Evolutionary conservation across 2,888 invertebrate species (phyloP).

Genomic region (Malthinus flaveolus): DNA sequence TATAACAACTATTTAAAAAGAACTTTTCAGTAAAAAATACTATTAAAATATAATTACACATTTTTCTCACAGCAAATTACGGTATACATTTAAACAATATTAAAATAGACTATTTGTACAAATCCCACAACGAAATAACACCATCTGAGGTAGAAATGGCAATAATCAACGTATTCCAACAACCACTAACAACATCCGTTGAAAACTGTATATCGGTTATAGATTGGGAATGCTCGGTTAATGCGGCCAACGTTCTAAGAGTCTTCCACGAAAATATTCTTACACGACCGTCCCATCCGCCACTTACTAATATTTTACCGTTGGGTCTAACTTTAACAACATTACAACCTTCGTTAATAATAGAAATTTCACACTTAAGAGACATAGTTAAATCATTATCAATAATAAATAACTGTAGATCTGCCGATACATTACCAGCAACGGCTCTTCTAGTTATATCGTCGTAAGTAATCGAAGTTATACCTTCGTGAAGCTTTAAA

Average conservation of each 20-base stretch:
- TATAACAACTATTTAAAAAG: too few species aligned
- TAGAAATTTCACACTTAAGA: constrained; percentile 63
- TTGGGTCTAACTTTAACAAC: constrained; percentile 69
- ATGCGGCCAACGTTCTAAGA: constrained; percentile 69
- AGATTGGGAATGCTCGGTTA: constrained; percentile 72
- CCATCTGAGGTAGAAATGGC: constrained; percentile 77
- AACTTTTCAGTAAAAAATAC: too few species aligned
- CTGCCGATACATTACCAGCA: constrained; percentile 66
- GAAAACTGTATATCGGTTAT: constrained; percentile 76
- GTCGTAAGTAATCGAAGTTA: constrained; percentile 75
- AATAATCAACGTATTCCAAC: constrained; percentile 77
- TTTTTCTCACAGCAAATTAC: too few species aligned
- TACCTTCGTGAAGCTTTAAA: constrained; percentile 64
- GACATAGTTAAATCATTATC: constrained; percentile 60
- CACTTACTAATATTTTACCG: constrained; percentile 72
- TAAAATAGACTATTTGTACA: constrained; percentile 68
- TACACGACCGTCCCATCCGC: constrained; percentile 77
- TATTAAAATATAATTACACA: too few species aligned
- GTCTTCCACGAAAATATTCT: constrained; percentile 80
- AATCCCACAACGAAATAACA: constrained; percentile 77
- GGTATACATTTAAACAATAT: neutral
- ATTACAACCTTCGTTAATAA: constrained; percentile 77
- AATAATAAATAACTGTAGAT: constrained; percentile 61
- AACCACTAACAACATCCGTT: constrained; percentile 59
- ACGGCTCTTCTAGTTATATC: constrained; percentile 66